These are phyloP conservation scores for Phalera bucephala DNA, from an alignment of 2,888 invertebrate genomes.

Conservation along the genomic window DNA sequence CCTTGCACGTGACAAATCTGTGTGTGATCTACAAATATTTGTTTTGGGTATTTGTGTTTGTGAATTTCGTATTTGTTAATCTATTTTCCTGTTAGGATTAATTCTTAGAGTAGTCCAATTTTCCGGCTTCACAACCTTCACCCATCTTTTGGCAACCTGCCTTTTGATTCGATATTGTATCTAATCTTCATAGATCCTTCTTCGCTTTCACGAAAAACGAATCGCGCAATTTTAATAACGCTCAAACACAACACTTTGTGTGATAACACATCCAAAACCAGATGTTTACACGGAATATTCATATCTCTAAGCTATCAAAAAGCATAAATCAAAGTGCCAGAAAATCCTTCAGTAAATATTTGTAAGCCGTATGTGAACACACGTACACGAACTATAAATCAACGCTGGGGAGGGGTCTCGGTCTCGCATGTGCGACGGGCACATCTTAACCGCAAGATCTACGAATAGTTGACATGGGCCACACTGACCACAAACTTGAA, in stretches of 20 bases:
- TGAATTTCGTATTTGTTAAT: too few species aligned
- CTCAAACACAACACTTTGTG: background rate
- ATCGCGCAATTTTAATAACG: too few species aligned
- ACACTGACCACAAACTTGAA: constrained; percentile 24
- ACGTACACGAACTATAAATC: constrained; percentile 34
- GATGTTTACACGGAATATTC: constrained; percentile 9
- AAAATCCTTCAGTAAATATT: constrained; percentile 31
- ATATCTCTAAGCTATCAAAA: constrained; percentile 14
- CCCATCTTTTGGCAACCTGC: too few species aligned
- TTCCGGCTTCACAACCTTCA: too few species aligned
- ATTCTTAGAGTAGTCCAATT: too few species aligned
- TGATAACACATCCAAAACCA: background rate
- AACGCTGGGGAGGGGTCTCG: constrained; percentile 13
- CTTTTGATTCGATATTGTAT: too few species aligned
- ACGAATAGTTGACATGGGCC: constrained; percentile 28
- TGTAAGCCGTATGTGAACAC: constrained; percentile 18
- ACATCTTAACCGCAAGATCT: constrained; percentile 31
- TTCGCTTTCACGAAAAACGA: too few species aligned
- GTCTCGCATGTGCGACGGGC: constrained; percentile 37
- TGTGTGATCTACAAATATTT: too few species aligned
- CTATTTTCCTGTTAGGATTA: too few species aligned
- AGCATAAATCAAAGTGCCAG: constrained; percentile 24
- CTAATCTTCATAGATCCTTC: too few species aligned
- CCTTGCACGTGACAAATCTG: too few species aligned
- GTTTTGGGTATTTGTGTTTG: too few species aligned